Conservation (phyloP, 2,113 vertebrate genomes). For the Candoia aspera region DNA sequence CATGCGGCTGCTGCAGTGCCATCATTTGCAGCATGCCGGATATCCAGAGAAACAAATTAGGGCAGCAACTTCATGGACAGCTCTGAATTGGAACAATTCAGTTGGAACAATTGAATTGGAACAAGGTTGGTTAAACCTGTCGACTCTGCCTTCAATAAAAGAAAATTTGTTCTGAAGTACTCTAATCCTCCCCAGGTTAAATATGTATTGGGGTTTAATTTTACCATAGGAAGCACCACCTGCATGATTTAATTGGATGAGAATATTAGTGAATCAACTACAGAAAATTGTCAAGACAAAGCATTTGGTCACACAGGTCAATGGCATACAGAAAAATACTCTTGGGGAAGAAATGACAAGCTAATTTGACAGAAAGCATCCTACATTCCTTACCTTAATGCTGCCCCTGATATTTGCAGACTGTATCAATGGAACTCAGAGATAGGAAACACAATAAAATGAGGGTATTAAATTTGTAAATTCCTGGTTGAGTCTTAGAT, state of each 20-base stretch:
- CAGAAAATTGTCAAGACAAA: not conserved
- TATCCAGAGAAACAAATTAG: not conserved
- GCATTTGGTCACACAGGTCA: not conserved
- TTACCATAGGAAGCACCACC: not conserved
- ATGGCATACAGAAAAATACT: not conserved
- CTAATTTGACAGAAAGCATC: not conserved
- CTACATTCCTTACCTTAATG: not conserved
- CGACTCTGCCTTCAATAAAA: not conserved
- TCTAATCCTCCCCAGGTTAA: not conserved
- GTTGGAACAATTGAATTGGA: not conserved
- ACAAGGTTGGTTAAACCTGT: not conserved
- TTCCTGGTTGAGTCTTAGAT: not conserved
- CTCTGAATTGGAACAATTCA: not conserved
- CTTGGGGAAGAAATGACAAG: not conserved
- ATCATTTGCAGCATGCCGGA: not conserved
- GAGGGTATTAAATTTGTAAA: not conserved
- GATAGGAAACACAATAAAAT: not conserved
- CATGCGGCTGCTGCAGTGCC: not conserved
- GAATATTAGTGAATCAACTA: not conserved
- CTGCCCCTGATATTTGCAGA: not conserved
- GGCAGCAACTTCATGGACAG: not conserved
- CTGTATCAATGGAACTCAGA: not conserved
- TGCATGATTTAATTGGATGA: not conserved
- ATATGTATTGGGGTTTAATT: not conserved
- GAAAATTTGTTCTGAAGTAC: not conserved